Conservation (phyloP, 2,797 vertebrate species). For the Serranus cabrilla region DNA sequence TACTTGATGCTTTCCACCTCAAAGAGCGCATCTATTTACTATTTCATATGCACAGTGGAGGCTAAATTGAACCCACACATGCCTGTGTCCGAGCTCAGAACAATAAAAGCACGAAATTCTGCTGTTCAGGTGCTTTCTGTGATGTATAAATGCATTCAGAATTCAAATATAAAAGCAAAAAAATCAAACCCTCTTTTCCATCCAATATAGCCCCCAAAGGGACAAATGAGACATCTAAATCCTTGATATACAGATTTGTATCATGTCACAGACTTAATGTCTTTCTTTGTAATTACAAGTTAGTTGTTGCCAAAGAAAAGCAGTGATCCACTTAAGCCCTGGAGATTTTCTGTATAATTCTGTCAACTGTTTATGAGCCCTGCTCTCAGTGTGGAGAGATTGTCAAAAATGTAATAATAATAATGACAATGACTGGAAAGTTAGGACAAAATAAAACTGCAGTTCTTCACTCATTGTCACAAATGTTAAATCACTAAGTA, state of each 20-base stretch:
- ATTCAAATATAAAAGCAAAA: slow-evolving; percentile 5
- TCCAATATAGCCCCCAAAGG: not conserved
- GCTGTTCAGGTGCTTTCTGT: slow-evolving; percentile 30
- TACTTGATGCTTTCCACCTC: slow-evolving; percentile 65
- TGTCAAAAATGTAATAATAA: slow-evolving; percentile 43
- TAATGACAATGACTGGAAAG: not conserved
- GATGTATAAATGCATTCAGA: not conserved
- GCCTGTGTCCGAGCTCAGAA: slow-evolving; percentile 26
- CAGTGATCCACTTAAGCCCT: slow-evolving; percentile 49
- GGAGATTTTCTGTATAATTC: slow-evolving; percentile 38
- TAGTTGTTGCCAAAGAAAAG: slow-evolving; percentile 20
- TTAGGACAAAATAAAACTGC: slow-evolving; percentile 1
- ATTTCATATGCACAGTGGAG: slow-evolving; percentile 58
- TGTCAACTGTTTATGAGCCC: slow-evolving; percentile 37
- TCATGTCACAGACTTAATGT: slow-evolving; percentile 25
- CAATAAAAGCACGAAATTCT: slow-evolving; percentile 21
- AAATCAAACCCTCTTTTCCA: not conserved
- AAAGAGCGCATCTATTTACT: slow-evolving; percentile 68
- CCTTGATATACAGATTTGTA: slow-evolving; percentile 30
- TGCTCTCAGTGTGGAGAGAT: slow-evolving; percentile 19
- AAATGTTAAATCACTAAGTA: slow-evolving; percentile 37
- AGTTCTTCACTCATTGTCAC: slow-evolving; percentile 8
- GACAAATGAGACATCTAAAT: slow-evolving; percentile 32
- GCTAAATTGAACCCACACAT: slow-evolving; percentile 41
- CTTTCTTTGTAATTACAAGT: slow-evolving; percentile 35